Base-by-base conservation (phyloP, 2,797 vertebrate genomes). In the Lacerta bilineata region DNA sequence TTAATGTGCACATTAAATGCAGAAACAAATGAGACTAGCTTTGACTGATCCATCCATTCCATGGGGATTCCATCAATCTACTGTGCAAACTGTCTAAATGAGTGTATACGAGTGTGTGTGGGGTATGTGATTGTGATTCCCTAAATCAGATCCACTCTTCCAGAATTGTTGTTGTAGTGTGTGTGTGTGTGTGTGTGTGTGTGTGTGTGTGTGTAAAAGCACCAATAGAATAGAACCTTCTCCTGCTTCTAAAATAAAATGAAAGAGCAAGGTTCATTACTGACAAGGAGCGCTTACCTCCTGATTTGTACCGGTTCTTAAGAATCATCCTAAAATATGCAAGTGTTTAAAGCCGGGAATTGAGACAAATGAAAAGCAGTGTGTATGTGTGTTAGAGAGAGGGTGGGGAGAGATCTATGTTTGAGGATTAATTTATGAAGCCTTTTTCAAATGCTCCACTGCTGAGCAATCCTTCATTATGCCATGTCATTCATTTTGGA, bases 351-450 rank as follows among this genome's bases (percentile, higher is more conserved):
- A 59, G 61, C 39, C 33, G 17, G 41, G 61, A 36, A 8, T 18
- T 81, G 36, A 23, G 15, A 39, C 33, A 64, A 66, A 81, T 66
- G 43, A 55, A 80, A 25, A 82, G 36, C 8, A 6, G 8, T 36
- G 36, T 82, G 59, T 41, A 7, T 27, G 50, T 3, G 33, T 23
- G 33, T 10, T 4, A 39, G 66, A 46, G 46, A 29, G 27, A 25
- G 27, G 5, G 9, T n/a, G 43, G 13, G 43, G 8, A 18, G 46
- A 80, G 23, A 80, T 72, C n/a, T 41, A 33, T n/a, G 36, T 41
- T 17, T 41, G 50, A 61, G 29, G 39, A 72, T 87, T 59, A 74
- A 81, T 87, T 71, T 43, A 87, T 87, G n/a, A 78, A 43, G 27
- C 75, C 76, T 77, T 78, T 41, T 68, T 66, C 59, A 78, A 68